Conservation (phyloP, 2,888 invertebrate species). For the Hyppa rectilinea region DNA sequence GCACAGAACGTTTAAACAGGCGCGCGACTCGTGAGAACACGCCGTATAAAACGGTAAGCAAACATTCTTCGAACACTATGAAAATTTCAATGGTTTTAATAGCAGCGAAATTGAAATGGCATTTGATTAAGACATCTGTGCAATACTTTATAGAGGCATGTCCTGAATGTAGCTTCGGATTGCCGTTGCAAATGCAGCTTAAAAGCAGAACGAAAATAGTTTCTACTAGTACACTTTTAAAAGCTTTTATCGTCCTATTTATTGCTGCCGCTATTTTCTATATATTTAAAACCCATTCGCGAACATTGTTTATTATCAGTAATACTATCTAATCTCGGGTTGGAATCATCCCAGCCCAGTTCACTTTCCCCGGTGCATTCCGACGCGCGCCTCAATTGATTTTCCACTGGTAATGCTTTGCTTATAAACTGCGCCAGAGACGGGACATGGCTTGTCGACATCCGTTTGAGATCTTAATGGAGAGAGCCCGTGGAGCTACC, state of each 20-base stretch:
- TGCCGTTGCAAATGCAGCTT: background rate
- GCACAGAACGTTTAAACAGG: constrained; percentile 76
- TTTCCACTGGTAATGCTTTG: constrained; percentile 66
- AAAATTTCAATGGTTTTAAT: constrained; percentile 65
- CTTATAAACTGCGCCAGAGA: constrained; percentile 65
- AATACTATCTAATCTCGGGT: constrained; percentile 62
- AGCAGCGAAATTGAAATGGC: constrained; percentile 52
- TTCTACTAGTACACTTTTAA: constrained; percentile 9
- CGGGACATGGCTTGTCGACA: constrained; percentile 66
- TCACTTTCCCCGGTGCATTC: constrained; percentile 70
- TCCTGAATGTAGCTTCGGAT: background rate
- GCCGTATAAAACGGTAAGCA: constrained; percentile 75
- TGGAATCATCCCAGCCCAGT: constrained; percentile 59
- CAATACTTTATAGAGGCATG: constrained; percentile 16
- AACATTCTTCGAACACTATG: constrained; percentile 70
- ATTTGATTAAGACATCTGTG: constrained; percentile 38
- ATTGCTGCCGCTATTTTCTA: constrained; percentile 34
- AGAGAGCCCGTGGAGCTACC: constrained; percentile 64
- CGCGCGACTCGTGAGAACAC: constrained; percentile 84
- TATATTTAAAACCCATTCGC: constrained; percentile 52
- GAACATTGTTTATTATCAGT: constrained; percentile 50
- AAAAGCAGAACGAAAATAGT: constrained; percentile 11
- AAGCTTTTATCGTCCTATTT: constrained; percentile 30
- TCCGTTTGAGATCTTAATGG: constrained; percentile 72
- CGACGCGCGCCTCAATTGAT: constrained; percentile 70